Evolutionary conservation across 2,888 invertebrate species (phyloP), one percentile per base, ranked within the genome.

Genomic region (Erebia ligea): DNA sequence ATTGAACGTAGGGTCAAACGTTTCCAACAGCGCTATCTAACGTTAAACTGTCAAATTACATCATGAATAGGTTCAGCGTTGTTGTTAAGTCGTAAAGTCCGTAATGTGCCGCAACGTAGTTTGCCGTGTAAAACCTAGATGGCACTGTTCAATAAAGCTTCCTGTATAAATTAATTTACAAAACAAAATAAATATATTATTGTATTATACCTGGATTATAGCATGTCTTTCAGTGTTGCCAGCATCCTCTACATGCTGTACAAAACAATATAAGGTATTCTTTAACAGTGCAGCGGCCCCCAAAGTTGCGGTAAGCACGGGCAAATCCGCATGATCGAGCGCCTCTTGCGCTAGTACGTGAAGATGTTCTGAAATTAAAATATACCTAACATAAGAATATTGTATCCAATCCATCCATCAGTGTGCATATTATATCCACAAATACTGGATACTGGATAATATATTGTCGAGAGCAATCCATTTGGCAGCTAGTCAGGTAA

Each of bases 321-420:
- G 95, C 17, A 97, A 88, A 84, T 97, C 97, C 0, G 97, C 97
- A 81, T 97, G 97, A 89, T 97, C 97, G 17, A 97, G 84, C 0
- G 97, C 97, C 84, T 97, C 97, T 88, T 97, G 97, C 0, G 96
- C 97, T 10, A 97, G 83, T 52, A 95, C 94, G 83, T 97, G 97
- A 0, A 97, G 94, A 83, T 97, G 97, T 80, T 97, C 97, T 95
- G 88, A 59, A 78, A 81, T 52, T 15, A 34, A 34, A 34, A 34
- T 34, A 34, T 34, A 54, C 1, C 17, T 13, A 56, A 21, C 1
- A 25, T 25, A 5, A 56, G 4, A n/a, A 59, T 54, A 62, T 40
- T 45, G 45, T 59, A 56, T 25, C n/a, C 1, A 34, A 34, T 34
- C 34, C 34, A 34, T 34, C 6, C 34, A 34, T 6, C 34, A 6